Conservation (phyloP, 2,113 vertebrate species). For the Montifringilla adamsi region DNA sequence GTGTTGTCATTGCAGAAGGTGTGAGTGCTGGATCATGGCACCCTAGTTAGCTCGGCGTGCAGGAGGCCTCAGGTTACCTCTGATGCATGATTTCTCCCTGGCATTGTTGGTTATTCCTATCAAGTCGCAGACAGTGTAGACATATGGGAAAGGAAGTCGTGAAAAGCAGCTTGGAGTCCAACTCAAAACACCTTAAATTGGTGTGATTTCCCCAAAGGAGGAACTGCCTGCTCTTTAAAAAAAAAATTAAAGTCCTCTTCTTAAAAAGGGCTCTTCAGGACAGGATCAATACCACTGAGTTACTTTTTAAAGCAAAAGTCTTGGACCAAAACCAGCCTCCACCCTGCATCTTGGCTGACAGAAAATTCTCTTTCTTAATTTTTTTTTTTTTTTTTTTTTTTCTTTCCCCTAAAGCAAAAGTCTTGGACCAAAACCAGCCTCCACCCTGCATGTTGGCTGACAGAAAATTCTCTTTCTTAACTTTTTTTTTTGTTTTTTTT, state of each 20-base stretch:
- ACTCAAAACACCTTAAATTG: constrained; percentile 43
- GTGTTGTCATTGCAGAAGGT: background rate
- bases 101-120: constrained; percentile 29
- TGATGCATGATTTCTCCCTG: background rate
- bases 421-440: background rate
- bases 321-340: background rate
- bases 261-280: constrained; percentile 25
- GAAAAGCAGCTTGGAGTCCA: constrained; percentile 36
- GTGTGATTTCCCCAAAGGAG: constrained; percentile 42
- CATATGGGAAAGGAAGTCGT: constrained; percentile 43
- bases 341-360: background rate
- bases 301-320: background rate
- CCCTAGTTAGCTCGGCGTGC: background rate
- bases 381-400: background rate
- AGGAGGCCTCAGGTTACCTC: constrained; percentile 48
- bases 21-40: constrained; percentile 29
- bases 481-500: background rate
- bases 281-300: background rate
- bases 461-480: background rate
- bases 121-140: background rate
- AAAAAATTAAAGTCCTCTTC: background rate
- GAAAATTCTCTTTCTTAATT: background rate
- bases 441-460: background rate
- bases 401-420: background rate
- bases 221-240: constrained; percentile 3